Evolutionary conservation across 2,113 vertebrate genomes (phyloP), one percentile per base, ranked within the genome.

Genomic region (Neolamprologus ventralis): DNA sequence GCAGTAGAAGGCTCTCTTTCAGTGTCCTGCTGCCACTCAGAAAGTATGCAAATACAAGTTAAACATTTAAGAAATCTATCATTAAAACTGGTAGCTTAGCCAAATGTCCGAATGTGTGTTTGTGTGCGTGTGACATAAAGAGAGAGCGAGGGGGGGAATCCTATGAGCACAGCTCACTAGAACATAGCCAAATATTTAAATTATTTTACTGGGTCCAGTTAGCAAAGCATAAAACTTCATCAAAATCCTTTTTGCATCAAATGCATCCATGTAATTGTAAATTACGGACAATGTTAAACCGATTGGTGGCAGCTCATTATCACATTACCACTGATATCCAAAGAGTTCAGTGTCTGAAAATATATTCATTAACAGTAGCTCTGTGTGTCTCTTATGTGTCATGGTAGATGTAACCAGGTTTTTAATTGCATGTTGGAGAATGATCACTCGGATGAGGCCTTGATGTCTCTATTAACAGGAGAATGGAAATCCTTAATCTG

Each of bases 211-310:
- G 57, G 57, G 14, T 31, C 14, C 28, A 60, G 26, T 60, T 33
- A 31, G 57, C 14, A 60, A 2, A 17, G 57, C 57, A 60, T 0
- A 60, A 2, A 60, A 17, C 0, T 6, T 60, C 8, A 17, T 31
- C 57, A 60, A 10, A 60, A 60, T 58, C 14, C 13, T 17, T 58
- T 31, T 58, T 17, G 26, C 1, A 17, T 2, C 57, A 31, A 60
- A 60, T 31, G 26, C 3, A 14, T 57, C 0, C 0, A 17, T 60
- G 57, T 31, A 60, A 60, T 9, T 58, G 0, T 9, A 17, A 60
- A 60, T 31, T 60, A 60, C 0, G 2, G 8, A 60, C 14, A 60
- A 2, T 60, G 57, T 4, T 17, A 60, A 31, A 60, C 57, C 1
- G 3, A 31, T 4, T 31, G 14, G 14, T 31, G 57, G 14, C 14